These are phyloP conservation scores for Aegypius monachus DNA, from an alignment of 2,113 vertebrate species.

Conservation along the genomic window DNA sequence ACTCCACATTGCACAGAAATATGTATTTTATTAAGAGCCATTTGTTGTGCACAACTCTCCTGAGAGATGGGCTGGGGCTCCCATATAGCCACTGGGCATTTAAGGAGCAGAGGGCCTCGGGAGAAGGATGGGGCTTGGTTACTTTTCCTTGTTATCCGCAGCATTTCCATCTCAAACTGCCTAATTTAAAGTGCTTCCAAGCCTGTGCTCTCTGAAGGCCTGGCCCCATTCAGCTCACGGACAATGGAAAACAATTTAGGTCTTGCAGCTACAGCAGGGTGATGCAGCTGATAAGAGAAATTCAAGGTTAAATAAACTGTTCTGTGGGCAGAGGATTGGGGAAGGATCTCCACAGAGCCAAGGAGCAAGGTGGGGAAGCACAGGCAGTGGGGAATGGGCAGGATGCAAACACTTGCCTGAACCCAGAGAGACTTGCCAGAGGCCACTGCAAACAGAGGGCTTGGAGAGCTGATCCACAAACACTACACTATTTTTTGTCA, in stretches of 20 bases:
- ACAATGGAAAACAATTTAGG: slow-evolving; percentile 55
- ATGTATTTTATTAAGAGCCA: not conserved
- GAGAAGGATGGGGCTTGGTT: not conserved
- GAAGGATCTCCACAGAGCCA: not conserved
- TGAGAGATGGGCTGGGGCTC: not conserved
- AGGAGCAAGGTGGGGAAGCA: not conserved
- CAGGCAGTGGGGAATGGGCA: not conserved
- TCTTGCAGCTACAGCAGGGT: slow-evolving; percentile 12
- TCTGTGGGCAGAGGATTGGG: not conserved
- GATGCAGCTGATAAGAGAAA: slow-evolving; percentile 53
- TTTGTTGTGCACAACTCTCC: not conserved
- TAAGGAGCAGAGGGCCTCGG: not conserved
- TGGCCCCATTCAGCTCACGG: slow-evolving; percentile 42
- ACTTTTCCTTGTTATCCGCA: slow-evolving; percentile 14
- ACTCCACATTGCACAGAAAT: not conserved
- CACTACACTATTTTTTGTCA: not conserved
- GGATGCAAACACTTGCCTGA: not conserved
- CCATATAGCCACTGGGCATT: not conserved
- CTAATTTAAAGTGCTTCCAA: slow-evolving; percentile 29
- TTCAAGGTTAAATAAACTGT: slow-evolving; percentile 60
- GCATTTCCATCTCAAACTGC: not conserved
- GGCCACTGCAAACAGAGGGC: not conserved
- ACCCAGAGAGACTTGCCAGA: not conserved
- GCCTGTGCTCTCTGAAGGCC: slow-evolving; percentile 3
- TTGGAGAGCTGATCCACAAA: not conserved